Base-by-base conservation (phyloP, 30 jellyfish, hydroid and myxozoan species). In the Morbakka virulenta region DNA sequence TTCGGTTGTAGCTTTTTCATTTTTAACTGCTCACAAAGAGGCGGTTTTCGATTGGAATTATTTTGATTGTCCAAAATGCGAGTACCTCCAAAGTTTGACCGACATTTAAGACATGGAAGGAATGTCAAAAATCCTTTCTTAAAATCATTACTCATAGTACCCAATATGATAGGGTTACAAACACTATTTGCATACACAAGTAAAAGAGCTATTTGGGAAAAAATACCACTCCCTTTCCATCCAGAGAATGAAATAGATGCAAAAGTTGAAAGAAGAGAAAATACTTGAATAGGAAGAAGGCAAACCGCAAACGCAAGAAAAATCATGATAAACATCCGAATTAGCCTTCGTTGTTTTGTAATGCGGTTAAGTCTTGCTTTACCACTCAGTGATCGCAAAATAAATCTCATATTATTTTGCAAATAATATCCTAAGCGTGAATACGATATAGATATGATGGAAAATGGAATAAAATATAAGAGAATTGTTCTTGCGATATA, bases 121-220 rank as follows among this genome's bases (percentile, higher is more conserved):
- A 81, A 73, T 22, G 82, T 34, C 33, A 50, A 73, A 74, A 88
- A 88, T 13, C 92, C 50, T 24, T 81, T 74, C 41, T 92, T 74
- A 76, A 64, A 88, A 11, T 75, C 97, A 2, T 85, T 57, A 62
- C 95, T 82, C 92, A 88, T 74, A 24, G 72, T 41, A 28, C 64
- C 89, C n/a, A 88, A 72, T 3, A 88, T 88, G 70, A 88, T 85
- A 1, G 97, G 95, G 35, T 88, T 88, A 36, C 97, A 88, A 76
- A 62, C 77, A 74, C 97, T 88, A 77, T 88, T 72, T 49, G 97
- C 89, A 28, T 57, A 72, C 35, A 74, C 91, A 32, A 88, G 64
- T 25, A 88, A 80, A 0, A 84, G 23, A 50, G 94, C 85, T 28
- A 88, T 63, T n/a, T 81, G 89, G 29, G 49, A 67, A 23, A 70